Conservation (phyloP, 2,113 vertebrate genomes). For the Gallinago undulata region DNA sequence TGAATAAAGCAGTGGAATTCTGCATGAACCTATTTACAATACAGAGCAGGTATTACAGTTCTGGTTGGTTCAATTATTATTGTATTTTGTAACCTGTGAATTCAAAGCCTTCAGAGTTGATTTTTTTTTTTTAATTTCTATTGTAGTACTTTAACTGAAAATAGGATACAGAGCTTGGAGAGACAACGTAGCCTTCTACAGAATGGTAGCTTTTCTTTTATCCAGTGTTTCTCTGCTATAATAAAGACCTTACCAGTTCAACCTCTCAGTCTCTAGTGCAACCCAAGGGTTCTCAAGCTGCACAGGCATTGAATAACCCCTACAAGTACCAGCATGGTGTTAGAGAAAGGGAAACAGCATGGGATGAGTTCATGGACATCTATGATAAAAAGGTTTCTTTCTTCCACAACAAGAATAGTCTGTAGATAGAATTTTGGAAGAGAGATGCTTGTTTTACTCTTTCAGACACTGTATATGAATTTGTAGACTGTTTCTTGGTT, state of each 20-base stretch:
- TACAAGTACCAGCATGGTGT: background rate
- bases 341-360: background rate
- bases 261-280: background rate
- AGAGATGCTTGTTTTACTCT: background rate
- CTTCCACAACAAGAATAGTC: background rate
- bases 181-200: background rate
- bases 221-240: background rate
- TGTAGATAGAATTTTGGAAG: background rate
- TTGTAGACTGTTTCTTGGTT: background rate
- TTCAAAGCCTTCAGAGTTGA: background rate
- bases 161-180: background rate
- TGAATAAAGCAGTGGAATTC: background rate
- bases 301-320: background rate
- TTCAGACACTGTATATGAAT: background rate
- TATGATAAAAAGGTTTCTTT: background rate
- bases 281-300: background rate
- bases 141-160: background rate
- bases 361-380: background rate
- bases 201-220: background rate
- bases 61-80: background rate
- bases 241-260: background rate
- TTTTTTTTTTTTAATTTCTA: background rate
- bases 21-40: background rate
- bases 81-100: background rate
- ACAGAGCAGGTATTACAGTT: background rate